Evolutionary conservation across 2,797 vertebrate species (phyloP), one percentile per base, ranked within the genome.

Genomic region (Mus minutoides): DNA sequence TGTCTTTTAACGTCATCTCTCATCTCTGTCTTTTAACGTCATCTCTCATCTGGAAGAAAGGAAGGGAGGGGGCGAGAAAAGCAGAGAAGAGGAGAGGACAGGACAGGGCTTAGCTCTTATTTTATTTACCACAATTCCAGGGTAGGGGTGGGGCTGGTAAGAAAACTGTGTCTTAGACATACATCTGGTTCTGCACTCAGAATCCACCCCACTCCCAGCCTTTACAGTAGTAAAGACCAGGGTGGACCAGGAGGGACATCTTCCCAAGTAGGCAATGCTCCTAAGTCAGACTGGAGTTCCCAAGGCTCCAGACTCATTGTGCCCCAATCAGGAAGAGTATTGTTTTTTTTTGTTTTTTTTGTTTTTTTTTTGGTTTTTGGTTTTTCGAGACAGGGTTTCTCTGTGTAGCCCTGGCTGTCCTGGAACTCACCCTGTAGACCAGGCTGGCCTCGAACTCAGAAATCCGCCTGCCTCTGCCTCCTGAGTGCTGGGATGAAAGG

Each of bases 51-150:
- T 34, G 14, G 69, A 69, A 93, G 37, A 37, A 67, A 54, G 16
- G 17, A 40, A 75, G 54, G 3, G 43, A 46, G 49, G 4, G 12
- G 2, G 60, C 4, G 29, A 29, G 21, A 17, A 26, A 1, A 7
- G 60, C 64, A 3, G 16, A 16, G 22, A 2, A 40, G 21, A 11
- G 14, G 17, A n/a, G 2, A 64, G 14, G 4, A 26, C 21, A 6
- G 11, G 80, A 9, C 46, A 92, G 78, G 88, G 62, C 24, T 94
- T 92, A 83, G 88, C 90, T 83, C 14, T 22, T 64, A 29, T 86
- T 77, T 62, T 69, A 37, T 73, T 73, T 26, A 75, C 58, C 83
- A 54, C 52, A 84, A 46, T 89, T 82, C 88, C 76, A 62, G 40
- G 43, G 17, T 29, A 19, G 19, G 40, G 16, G n/a, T 52, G 34